These are phyloP conservation scores for Stenodera caucasica DNA, from an alignment of 2,888 invertebrate species.

Conservation along the genomic window DNA sequence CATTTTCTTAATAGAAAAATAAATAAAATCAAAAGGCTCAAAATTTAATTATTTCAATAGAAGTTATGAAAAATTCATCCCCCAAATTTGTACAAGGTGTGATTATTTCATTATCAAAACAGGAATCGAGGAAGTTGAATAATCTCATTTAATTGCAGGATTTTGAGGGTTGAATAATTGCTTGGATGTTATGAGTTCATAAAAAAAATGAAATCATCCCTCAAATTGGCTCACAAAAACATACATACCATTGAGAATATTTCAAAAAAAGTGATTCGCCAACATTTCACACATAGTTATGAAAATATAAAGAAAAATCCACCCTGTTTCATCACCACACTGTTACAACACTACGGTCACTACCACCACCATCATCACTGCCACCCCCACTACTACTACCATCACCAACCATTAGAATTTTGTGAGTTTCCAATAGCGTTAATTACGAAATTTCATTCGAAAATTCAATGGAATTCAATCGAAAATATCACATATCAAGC, in stretches of 20 bases:
- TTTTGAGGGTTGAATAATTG: not conserved
- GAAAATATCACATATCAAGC: too few relatives aligned
- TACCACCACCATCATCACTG: not conserved
- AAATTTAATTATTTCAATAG: not conserved
- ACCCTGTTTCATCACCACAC: conserved; percentile 4
- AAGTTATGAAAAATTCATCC: not conserved
- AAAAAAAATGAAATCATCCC: not conserved
- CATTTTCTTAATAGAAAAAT: too few relatives aligned
- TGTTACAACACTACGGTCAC: conserved; percentile 2
- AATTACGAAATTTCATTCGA: not conserved
- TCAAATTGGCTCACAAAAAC: not conserved
- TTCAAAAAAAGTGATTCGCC: not conserved
- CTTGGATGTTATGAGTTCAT: not conserved
- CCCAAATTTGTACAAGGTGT: not conserved
- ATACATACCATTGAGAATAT: not conserved
- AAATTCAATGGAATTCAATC: too few relatives aligned
- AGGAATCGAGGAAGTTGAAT: not conserved
- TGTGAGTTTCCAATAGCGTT: not conserved
- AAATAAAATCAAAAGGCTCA: not conserved
- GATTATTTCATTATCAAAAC: not conserved
- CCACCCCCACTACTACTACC: not conserved
- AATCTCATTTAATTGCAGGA: not conserved
- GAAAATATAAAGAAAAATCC: not conserved
- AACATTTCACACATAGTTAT: not conserved
- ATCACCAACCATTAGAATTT: not conserved